Base-by-base conservation (phyloP, 35 echinoderm and acorn worm species). In the Acanthaster planci region DNA sequence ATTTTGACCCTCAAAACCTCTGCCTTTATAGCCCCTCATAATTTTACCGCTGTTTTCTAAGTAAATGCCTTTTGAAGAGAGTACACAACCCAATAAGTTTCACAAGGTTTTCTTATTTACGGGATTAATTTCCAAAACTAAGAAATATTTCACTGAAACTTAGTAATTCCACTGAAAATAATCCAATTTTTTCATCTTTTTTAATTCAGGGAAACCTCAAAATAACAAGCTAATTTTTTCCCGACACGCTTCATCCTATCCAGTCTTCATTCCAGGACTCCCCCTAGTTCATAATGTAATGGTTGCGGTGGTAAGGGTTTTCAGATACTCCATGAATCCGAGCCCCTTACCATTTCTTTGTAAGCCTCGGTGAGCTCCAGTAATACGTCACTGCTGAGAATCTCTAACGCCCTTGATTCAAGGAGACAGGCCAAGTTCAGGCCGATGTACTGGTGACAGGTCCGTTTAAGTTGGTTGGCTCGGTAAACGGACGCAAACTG, bases 401-500 rank as follows among this genome's bases (percentile, higher is more conserved):
- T 59, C n/a, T 93, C 92, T 64, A 99, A 57, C 18, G 88, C 60
- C 53, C 86, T 85, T 23, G 82, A 82, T 77, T 99, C 96, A 22
- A 99, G 57, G 2, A 99, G 52, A 50, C 55, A 81, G 30, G 85
- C 85, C 39, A 99, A 67, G 67, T 99, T 99, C 1, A 99, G 85
- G 21, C 85, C 72, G 19, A 99, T 92, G 80, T 89, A 99, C 83
- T 99, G 96, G 15, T 94, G 88, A 57, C 96, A 99, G 37, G 92
- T 91, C 3, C 75, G 44, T 39, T 86, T 86, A 18, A 99, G 80
- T 82, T 99, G 96, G 22, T 51, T 37, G 14, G 96, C 91, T 84
- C 91, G 92, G 82, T 99, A 94, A 22, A 94, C 55, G 39, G 84
- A 85, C 30, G 96, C 88, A 92, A 99, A 99, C 92, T 99, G 80